Evolutionary conservation across 1,140 invertebrate species (phyloP).

Genomic region (Bombus impatiens): DNA sequence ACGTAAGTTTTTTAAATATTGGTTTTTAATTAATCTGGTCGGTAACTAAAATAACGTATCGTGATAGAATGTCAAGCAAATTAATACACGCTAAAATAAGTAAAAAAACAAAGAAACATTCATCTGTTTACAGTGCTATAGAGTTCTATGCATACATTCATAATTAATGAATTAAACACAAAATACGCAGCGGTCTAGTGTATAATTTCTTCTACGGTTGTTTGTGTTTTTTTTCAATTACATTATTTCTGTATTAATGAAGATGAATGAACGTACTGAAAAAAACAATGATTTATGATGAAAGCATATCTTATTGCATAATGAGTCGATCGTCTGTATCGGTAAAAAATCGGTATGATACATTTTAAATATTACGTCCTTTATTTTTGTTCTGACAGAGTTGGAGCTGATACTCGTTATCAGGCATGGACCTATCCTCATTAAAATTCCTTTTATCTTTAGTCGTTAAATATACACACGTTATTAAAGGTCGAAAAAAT

Average conservation of each 20-base stretch:
- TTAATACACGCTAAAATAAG: neutral
- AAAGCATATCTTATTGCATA: neutral
- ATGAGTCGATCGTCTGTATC: neutral
- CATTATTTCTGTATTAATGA: neutral
- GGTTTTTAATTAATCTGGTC: slow-evolving; percentile 8
- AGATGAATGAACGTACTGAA: neutral
- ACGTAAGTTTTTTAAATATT: slow-evolving; percentile 16
- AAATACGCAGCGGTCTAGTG: neutral
- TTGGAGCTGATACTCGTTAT: slow-evolving; percentile 23
- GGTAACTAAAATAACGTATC: slow-evolving; percentile 3
- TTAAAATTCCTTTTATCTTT: slow-evolving; percentile 17
- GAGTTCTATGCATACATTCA: neutral
- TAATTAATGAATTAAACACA: slow-evolving; percentile 9
- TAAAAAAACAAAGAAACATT: neutral
- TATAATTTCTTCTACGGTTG: neutral
- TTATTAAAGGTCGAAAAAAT: slow-evolving; percentile 22
- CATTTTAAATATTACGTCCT: slow-evolving; percentile 40
- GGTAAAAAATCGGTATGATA: slow-evolving; percentile 28
- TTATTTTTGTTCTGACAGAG: slow-evolving; percentile 50
- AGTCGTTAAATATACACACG: slow-evolving; percentile 30
- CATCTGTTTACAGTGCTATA: neutral
- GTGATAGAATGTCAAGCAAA: neutral
- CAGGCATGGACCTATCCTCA: neutral
- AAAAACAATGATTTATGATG: neutral
- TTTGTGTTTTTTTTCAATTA: neutral